Evolutionary conservation across 2,113 vertebrate genomes (phyloP).

Genomic region (Saccopteryx bilineata): DNA sequence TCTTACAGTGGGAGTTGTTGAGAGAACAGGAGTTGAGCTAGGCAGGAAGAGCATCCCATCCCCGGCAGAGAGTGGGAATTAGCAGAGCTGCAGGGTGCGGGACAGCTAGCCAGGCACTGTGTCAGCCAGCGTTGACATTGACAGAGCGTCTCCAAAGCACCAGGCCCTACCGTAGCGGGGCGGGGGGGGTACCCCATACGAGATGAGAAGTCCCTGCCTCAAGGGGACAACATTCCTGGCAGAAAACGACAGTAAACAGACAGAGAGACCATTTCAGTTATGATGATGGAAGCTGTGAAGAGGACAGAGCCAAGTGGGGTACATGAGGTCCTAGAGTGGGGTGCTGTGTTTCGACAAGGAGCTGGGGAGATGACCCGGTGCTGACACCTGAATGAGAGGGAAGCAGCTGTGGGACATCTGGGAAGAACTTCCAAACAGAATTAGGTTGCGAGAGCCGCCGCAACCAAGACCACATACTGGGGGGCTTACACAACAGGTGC

Average conservation of each 20-base stretch:
- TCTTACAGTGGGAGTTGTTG: not conserved
- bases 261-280: not conserved
- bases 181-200: no score
- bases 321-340: not conserved
- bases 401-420: not conserved
- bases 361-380: not conserved
- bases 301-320: not conserved
- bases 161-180: rapidly evolving
- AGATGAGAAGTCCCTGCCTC: not conserved
- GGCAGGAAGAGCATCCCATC: not conserved
- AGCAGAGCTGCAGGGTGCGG: rapidly evolving
- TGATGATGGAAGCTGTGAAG: not conserved
- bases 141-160: not conserved
- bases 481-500: not conserved
- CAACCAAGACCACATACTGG: no score
- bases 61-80: not conserved
- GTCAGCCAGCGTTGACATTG: rapidly evolving
- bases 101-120: not conserved
- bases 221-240: not conserved
- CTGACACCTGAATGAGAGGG: not conserved
- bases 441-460: not conserved
- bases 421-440: not conserved
- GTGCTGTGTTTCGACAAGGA: not conserved
- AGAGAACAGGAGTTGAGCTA: not conserved
- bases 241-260: not conserved